A percentile compares a stretch with the other conserved stretches of the same genome.
phyloP scores from a whole-genome alignment of 2,113 vertebrate species.

The Leptobrachium leishanense region DNA sequence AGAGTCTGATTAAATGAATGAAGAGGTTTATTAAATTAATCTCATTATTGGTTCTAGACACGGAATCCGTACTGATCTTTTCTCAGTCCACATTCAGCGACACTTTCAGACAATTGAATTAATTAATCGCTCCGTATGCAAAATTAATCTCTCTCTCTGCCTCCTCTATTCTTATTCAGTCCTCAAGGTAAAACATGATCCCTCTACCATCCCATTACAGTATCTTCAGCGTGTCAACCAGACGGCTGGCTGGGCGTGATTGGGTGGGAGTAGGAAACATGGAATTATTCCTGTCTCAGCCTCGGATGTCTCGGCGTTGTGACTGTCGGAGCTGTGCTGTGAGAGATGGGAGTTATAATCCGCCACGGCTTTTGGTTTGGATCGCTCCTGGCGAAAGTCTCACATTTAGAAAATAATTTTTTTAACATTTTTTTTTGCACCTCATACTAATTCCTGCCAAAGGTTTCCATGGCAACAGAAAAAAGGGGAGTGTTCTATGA shows the following conservation, averaged over 20 bases:
- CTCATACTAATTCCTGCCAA: conserved; percentile 50
- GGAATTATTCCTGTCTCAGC: too few species aligned
- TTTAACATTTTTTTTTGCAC: conserved; percentile 42
- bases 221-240: too few species aligned
- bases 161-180: conserved; percentile 12
- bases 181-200: conserved; percentile 3
- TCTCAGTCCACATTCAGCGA: conserved; percentile 21
- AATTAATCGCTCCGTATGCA: conserved; percentile 61
- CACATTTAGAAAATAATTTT: conserved; percentile 21
- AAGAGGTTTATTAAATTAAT: conserved; percentile 39
- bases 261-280: too few species aligned
- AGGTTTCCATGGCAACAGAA: conserved; percentile 57
- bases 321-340: too few species aligned
- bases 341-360: too few species aligned
- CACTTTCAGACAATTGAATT: conserved; percentile 61
- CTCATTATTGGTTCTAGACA: conserved; percentile 9
- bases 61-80: conserved; percentile 22
- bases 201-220: too few species aligned
- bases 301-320: too few species aligned
- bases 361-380: too few species aligned
- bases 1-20: conserved; percentile 21
- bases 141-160: conserved; percentile 45
- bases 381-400: too few species aligned
- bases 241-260: too few species aligned
- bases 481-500: conserved; percentile 57